Base-by-base conservation (phyloP, 2,797 vertebrate species). In the Neosilurus hyrtlii region DNA sequence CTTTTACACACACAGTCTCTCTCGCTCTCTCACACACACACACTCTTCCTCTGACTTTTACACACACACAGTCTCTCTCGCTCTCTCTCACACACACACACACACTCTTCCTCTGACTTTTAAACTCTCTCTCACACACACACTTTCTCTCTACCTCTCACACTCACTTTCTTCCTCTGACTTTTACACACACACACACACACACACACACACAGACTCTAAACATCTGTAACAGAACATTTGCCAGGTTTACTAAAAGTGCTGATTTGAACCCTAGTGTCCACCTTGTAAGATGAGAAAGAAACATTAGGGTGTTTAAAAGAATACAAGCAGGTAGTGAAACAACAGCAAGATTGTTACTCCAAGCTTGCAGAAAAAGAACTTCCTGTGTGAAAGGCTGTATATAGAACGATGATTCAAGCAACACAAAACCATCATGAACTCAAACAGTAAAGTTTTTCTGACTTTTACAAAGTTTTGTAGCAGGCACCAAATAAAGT, bases 361-460 rank as follows among this genome's bases (percentile, higher is more conserved):
- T 26, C 18, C 18, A 65, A 3, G 37, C 75, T 63, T 78, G 15
- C 37, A 63, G 5, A 54, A 30, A 11, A 24, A 76, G 16, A n/a
- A 24, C 35, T 77, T 63, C 75, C 75, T 77, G 35, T 77, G 35
- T 24, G 12, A 63, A 77, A 77, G 1, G 22, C 37, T 62, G 35
- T 49, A 4, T 9, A 62, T 16, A 59, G 56, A 77, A 62, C 15
- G 74, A 61, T 43, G 57, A 77, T 1, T 63, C 37, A 62, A 49
- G 74, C 2, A 15, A 22, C 10, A 49, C 3, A 78, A 43, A 79
- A 49, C 51, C 26, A 65, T 30, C 0, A n/a, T 49, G 59, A 63
- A 62, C 59, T 24, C 0, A 16, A 16, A 68, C 4, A 20, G 62
- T 22, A 11, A 59, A 59, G 20, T 20, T 14, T 65, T 52, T 79